These are phyloP conservation scores for Plecotus auritus DNA, from an alignment of 2,113 vertebrate species.

Conservation along the genomic window DNA sequence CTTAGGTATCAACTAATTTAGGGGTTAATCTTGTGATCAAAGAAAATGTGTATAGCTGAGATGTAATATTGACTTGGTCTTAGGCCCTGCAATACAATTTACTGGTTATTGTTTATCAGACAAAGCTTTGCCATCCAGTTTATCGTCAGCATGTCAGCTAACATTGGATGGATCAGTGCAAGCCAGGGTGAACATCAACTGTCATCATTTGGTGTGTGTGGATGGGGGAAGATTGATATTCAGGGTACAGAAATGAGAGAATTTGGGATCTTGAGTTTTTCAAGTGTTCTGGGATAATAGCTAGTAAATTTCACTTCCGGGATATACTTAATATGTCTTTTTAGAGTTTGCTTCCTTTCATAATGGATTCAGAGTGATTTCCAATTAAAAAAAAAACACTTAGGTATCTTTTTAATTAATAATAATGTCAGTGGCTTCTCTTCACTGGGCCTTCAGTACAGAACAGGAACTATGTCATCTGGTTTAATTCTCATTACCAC, in stretches of 20 bases:
- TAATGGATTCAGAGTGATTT: neutral
- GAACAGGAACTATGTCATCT: neutral
- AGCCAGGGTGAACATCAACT: neutral
- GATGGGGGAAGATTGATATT: neutral
- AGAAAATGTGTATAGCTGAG: neutral
- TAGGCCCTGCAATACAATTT: too few relatives aligned
- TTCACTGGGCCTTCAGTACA: neutral
- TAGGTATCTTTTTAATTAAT: neutral
- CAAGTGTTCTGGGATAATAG: neutral
- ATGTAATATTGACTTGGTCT: neutral
- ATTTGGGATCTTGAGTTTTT: neutral
- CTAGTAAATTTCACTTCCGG: neutral
- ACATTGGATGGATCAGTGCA: neutral
- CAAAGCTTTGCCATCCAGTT: neutral
- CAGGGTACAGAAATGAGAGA: neutral
- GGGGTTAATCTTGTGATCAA: neutral
- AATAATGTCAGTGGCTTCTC: neutral
- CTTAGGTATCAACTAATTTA: neutral
- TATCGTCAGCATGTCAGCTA: neutral
- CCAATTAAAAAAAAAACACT: neutral
- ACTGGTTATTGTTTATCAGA: neutral
- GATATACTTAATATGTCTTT: neutral
- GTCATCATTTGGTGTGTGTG: neutral
- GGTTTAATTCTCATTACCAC: neutral
- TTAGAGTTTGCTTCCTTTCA: neutral